Conservation (phyloP, 2,113 vertebrate species). For the Myiopsitta monachus region DNA sequence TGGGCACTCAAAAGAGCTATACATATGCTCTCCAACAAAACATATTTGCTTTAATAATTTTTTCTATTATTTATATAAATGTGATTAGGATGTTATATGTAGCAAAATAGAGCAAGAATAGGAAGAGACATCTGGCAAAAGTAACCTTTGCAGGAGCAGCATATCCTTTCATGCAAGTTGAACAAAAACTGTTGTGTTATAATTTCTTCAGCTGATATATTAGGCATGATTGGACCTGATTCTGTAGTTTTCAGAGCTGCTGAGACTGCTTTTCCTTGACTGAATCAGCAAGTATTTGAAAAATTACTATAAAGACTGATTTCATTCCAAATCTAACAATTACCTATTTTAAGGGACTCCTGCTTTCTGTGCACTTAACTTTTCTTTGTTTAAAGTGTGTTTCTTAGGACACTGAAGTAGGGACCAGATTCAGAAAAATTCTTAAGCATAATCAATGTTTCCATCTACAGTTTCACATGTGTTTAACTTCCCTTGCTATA, state of each 20-base stretch:
- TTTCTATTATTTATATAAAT: neutral
- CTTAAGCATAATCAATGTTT: neutral
- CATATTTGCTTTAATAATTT: neutral
- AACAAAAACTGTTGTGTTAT: neutral
- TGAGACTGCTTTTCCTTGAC: neutral
- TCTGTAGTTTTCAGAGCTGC: neutral
- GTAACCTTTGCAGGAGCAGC: neutral
- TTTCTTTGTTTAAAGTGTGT: neutral
- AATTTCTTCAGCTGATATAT: neutral
- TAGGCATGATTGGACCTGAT: neutral
- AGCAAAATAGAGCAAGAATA: neutral
- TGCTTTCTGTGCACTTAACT: neutral
- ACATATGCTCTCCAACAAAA: neutral
- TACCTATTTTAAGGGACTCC: neutral
- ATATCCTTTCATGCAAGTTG: neutral
- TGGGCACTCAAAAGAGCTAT: neutral
- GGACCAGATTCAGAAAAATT: neutral
- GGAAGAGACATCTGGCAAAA: neutral
- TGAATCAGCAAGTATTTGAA: neutral
- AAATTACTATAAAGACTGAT: neutral
- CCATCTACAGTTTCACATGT: neutral
- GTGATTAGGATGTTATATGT: neutral
- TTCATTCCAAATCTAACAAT: neutral
- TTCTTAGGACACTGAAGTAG: neutral
- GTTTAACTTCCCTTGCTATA: neutral